Conservation (phyloP, 2,113 vertebrate species). For the Columba janthina region DNA sequence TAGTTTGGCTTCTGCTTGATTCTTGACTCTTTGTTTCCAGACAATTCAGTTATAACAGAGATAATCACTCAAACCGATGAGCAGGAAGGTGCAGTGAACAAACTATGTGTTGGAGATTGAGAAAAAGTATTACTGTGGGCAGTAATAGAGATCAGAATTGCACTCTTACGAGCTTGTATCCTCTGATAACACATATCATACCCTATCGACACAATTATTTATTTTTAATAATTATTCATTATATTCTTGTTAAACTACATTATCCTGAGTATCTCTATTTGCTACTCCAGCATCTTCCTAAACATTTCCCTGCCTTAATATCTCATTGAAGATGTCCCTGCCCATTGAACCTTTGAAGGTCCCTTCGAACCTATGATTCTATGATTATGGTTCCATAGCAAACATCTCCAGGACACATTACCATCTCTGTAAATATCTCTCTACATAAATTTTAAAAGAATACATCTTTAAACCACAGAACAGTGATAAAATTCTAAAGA, state of each 20-base stretch:
- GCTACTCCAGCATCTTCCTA: neutral
- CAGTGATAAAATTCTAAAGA: neutral
- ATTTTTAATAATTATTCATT: neutral
- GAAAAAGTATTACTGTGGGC: neutral
- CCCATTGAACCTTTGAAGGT: no score
- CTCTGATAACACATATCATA: neutral
- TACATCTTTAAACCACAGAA: neutral
- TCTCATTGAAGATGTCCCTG: no score
- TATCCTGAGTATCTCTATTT: neutral
- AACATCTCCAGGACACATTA: neutral
- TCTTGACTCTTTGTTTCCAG: neutral
- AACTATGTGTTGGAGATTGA: neutral
- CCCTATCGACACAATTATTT: neutral
- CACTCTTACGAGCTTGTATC: neutral
- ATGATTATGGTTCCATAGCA: neutral
- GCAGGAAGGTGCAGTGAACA: neutral
- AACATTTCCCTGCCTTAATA: neutral
- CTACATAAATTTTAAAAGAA: neutral
- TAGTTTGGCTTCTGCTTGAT: neutral
- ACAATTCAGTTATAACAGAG: neutral
- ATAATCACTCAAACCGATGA: neutral
- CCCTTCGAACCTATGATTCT: no score
- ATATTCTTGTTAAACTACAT: neutral
- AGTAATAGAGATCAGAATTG: neutral
- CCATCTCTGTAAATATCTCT: neutral